Percentiles rank a stretch among this genome's conserved stretches.
Conservation (phyloP, 2,113 vertebrate genomes). For the Ammospiza nelsoni region DNA sequence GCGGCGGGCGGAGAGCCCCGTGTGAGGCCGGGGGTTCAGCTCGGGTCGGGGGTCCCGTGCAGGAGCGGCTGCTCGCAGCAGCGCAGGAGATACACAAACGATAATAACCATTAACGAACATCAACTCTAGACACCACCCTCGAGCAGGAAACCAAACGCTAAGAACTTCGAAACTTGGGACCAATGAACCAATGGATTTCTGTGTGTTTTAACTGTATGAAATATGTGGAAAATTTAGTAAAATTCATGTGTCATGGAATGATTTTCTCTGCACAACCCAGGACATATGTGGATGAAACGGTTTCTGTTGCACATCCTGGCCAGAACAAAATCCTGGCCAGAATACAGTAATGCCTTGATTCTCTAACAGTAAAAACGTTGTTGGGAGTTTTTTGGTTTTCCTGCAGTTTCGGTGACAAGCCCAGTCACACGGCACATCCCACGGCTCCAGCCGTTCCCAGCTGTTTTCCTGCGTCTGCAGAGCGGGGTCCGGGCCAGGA, state of each 20-base stretch:
- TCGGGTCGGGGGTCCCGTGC: fast-evolving
- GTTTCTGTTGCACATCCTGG: background rate
- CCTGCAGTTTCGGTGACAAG: background rate
- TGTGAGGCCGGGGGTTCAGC: background rate
- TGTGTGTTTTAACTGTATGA: background rate
- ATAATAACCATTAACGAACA: background rate
- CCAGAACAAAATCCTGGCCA: background rate
- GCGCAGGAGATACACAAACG: background rate
- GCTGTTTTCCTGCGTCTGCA: background rate
- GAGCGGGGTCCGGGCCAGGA: background rate
- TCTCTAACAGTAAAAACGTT: background rate
- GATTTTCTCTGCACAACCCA: background rate
- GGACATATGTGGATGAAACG: background rate
- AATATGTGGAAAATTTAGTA: background rate
- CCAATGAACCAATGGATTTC: background rate
- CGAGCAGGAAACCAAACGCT: background rate
- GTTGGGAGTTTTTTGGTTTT: background rate
- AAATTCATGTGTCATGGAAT: background rate
- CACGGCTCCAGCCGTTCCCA: background rate
- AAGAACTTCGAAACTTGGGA: background rate
- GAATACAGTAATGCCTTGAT: background rate
- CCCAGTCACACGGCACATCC: background rate
- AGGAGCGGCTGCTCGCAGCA: background rate
- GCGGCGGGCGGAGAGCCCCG: background rate
- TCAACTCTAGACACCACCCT: background rate